A percentile compares a stretch with the other conserved stretches of the same genome.
These are phyloP conservation scores for Poecilia wingei DNA, from an alignment of 2,797 vertebrate species.

Conservation along the genomic window DNA sequence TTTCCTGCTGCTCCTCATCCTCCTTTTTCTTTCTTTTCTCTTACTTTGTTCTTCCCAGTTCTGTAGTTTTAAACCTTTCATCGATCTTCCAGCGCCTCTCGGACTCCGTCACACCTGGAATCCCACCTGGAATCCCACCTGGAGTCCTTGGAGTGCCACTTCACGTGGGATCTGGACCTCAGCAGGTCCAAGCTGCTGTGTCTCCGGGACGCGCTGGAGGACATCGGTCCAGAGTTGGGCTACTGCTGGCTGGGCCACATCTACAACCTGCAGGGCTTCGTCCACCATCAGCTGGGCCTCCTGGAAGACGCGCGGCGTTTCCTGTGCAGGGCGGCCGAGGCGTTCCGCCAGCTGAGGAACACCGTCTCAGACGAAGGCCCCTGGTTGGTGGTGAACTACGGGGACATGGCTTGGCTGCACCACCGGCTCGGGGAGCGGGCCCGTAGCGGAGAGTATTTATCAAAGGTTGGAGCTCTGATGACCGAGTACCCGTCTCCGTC, in stretches of 20 bases:
- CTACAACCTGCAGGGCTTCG: slow-evolving; percentile 67
- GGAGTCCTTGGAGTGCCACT: slow-evolving; percentile 63
- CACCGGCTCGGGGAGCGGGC: slow-evolving; percentile 25
- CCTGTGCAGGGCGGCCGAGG: slow-evolving; percentile 50
- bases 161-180: slow-evolving; percentile 58
- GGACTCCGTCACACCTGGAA: background rate
- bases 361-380: slow-evolving; percentile 49
- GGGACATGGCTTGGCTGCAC: slow-evolving; percentile 67
- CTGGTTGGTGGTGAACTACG: slow-evolving; percentile 66
- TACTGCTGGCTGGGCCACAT: slow-evolving; percentile 69
- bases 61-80: background rate
- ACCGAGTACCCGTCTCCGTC: slow-evolving; percentile 48
- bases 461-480: slow-evolving; percentile 40
- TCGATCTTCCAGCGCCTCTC: slow-evolving; percentile 13
- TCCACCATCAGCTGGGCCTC: slow-evolving; percentile 49
- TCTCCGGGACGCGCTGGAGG: slow-evolving; percentile 40
- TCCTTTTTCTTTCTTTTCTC: background rate
- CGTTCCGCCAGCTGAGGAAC: slow-evolving; percentile 43
- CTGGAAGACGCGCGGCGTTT: slow-evolving; percentile 20
- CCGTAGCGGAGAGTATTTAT: slow-evolving; percentile 34
- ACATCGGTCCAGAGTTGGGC: slow-evolving; percentile 51
- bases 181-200: slow-evolving; percentile 5
- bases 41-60: background rate
- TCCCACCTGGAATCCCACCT: slow-evolving; percentile 21
- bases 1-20: background rate